Evolutionary conservation across 2,113 vertebrate genomes (phyloP).

Genomic region (Mugil cephalus): DNA sequence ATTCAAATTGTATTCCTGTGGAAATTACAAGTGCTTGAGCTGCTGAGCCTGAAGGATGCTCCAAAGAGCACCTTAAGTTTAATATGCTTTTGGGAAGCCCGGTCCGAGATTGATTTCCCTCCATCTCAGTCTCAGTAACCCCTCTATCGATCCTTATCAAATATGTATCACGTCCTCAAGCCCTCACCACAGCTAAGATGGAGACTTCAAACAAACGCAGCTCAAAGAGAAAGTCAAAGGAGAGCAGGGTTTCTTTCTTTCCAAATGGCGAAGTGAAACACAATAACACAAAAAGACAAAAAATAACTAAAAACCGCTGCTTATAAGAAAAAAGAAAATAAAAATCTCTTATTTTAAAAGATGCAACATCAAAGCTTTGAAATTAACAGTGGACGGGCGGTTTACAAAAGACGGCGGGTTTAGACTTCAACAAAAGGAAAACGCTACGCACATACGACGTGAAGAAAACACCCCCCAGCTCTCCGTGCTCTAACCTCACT

Average conservation of each 20-base stretch:
- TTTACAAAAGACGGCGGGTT: slow-evolving; percentile 26
- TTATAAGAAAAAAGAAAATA: slow-evolving; percentile 18
- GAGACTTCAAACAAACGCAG: slow-evolving; percentile 74
- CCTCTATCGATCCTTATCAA: slow-evolving; percentile 81
- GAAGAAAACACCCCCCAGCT: slow-evolving; percentile 40
- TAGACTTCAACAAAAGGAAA: slow-evolving; percentile 7
- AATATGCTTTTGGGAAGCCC: slow-evolving; percentile 76
- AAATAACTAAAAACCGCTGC: neutral
- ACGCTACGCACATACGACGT: slow-evolving; percentile 21
- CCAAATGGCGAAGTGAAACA: slow-evolving; percentile 39
- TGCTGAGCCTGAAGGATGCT: slow-evolving; percentile 36
- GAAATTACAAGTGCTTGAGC: slow-evolving; percentile 34
- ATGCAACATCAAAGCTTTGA: slow-evolving; percentile 45
- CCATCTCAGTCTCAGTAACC: slow-evolving; percentile 75
- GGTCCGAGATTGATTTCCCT: slow-evolving; percentile 76
- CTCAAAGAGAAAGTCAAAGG: slow-evolving; percentile 71
- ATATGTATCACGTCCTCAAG: slow-evolving; percentile 82
- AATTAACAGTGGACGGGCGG: slow-evolving; percentile 20
- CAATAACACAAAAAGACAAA: slow-evolving; percentile 18
- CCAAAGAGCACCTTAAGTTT: slow-evolving; percentile 67
- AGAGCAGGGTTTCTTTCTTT: slow-evolving; percentile 49
- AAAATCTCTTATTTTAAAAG: slow-evolving; percentile 42
- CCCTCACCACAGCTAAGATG: slow-evolving; percentile 68
- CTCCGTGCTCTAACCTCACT: slow-evolving; percentile 50
- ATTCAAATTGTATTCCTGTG: slow-evolving; percentile 27